These are phyloP conservation scores for Donacobius atricapilla DNA, from an alignment of 2,113 vertebrate species.

Conservation along the genomic window DNA sequence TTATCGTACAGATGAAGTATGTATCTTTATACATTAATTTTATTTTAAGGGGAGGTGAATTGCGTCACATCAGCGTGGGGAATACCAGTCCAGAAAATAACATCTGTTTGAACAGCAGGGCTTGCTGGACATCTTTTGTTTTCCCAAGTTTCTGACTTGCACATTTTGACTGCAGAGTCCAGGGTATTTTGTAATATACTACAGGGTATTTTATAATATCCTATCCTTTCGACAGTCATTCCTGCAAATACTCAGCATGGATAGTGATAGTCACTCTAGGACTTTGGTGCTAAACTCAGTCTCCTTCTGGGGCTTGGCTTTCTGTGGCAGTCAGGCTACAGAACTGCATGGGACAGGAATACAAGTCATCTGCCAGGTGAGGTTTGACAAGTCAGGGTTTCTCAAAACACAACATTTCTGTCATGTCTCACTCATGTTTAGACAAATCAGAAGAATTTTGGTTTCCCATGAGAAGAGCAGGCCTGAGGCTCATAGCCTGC, in stretches of 20 bases:
- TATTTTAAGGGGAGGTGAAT: background rate
- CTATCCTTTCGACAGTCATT: background rate
- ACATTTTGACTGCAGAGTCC: background rate
- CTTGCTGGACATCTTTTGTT: background rate
- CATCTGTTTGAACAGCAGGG: background rate
- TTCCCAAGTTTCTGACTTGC: background rate
- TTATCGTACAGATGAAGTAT: background rate
- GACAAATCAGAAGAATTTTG: background rate
- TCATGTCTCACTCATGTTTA: background rate
- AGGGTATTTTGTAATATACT: background rate
- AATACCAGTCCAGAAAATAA: background rate
- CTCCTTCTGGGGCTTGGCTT: background rate
- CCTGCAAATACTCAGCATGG: background rate
- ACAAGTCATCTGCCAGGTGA: background rate
- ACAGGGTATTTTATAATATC: background rate
- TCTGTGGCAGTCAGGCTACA: background rate
- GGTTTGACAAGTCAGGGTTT: background rate
- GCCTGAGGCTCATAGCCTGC: rapidly evolving
- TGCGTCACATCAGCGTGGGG: rapidly evolving
- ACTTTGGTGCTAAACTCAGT: background rate
- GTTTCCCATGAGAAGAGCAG: background rate
- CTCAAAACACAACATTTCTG: background rate
- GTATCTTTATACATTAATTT: background rate
- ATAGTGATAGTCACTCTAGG: no score
- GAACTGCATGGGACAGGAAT: background rate